Conservation (phyloP, 1,140 invertebrate genomes). For the Sycophaga agraensis region DNA sequence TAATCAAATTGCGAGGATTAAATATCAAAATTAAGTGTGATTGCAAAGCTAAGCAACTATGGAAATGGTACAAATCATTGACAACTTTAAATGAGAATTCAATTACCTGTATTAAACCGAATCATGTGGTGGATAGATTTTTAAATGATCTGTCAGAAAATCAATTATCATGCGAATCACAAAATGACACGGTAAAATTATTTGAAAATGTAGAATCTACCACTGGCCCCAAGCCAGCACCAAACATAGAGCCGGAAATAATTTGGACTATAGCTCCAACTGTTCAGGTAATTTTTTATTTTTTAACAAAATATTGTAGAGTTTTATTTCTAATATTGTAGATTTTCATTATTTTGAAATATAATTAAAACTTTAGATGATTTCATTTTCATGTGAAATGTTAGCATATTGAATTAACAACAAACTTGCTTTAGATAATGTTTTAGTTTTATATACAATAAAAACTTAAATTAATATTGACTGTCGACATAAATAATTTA, state of each 20-base stretch:
- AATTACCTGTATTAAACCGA: conserved; percentile 66
- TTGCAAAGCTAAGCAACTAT: conserved; percentile 76
- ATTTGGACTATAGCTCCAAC: conserved; percentile 81
- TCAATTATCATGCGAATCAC: conserved; percentile 72
- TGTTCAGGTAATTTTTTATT: conserved; percentile 34
- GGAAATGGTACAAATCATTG: conserved; percentile 69
- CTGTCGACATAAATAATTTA: too few species aligned
- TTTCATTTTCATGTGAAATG: too few species aligned
- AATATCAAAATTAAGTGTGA: conserved; percentile 80
- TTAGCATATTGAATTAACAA: too few species aligned
- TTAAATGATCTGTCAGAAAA: conserved; percentile 76
- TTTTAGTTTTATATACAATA: too few species aligned
- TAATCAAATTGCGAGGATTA: conserved; percentile 71
- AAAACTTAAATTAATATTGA: too few species aligned
- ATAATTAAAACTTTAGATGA: too few species aligned
- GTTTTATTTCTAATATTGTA: neutral
- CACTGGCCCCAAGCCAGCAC: conserved; percentile 51
- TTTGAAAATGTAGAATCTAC: conserved; percentile 47
- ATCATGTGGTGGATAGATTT: conserved; percentile 66
- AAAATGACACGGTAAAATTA: conserved; percentile 52
- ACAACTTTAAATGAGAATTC: conserved; percentile 50
- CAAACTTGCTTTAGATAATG: too few species aligned
- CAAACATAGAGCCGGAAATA: conserved; percentile 75
- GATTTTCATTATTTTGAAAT: too few species aligned
- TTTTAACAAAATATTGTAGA: neutral